Evolutionary conservation across 2,113 vertebrate species (phyloP).

Genomic region (Catagonus wagneri): DNA sequence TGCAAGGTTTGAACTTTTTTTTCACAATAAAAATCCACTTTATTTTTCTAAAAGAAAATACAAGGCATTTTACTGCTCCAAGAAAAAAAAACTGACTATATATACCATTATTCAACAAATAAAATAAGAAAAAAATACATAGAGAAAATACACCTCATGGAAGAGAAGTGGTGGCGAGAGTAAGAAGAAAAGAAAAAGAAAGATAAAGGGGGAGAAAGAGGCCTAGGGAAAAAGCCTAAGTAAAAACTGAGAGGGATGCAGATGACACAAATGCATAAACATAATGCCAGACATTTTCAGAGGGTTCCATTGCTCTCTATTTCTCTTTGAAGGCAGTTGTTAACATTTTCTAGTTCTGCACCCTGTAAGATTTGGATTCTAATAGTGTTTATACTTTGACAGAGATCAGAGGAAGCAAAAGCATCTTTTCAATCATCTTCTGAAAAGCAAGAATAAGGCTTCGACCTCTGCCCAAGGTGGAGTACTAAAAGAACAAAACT

Average conservation of each 20-base stretch:
- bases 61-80: background rate
- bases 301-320: background rate
- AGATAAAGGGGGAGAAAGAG: background rate
- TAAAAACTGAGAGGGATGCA: background rate
- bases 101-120: background rate
- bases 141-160: background rate
- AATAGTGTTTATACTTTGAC: background rate
- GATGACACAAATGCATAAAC: background rate
- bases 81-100: background rate
- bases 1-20: too few species aligned
- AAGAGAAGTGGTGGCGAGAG: background rate
- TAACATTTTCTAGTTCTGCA: background rate
- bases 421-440: background rate
- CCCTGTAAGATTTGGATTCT: too few species aligned
- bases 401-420: background rate
- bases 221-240: background rate
- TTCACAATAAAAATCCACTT: background rate
- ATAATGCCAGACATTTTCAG: background rate
- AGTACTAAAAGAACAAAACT: background rate
- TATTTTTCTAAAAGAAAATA: conserved; percentile 17
- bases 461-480: background rate
- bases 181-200: background rate
- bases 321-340: background rate
- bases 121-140: background rate
- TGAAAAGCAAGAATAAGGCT: background rate